phyloP scores from a whole-genome alignment of 2,113 vertebrate genomes.

The Raja brachyura region DNA sequence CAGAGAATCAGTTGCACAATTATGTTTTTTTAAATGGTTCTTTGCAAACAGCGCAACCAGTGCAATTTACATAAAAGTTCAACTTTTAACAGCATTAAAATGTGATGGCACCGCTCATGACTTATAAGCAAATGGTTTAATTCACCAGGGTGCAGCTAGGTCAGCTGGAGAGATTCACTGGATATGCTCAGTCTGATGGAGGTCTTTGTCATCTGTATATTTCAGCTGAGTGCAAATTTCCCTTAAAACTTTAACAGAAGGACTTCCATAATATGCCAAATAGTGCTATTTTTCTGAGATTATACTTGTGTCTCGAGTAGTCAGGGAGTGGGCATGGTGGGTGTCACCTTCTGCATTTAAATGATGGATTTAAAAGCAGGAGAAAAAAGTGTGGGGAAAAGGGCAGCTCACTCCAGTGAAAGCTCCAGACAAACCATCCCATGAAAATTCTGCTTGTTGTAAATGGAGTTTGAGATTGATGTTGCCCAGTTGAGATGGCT shows the following conservation, averaged over 20 bases:
- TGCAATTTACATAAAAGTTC: background rate
- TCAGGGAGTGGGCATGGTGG: no score
- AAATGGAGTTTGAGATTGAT: background rate
- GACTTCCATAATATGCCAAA: background rate
- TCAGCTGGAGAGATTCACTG: background rate
- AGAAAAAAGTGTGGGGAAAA: background rate
- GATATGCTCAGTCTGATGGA: background rate
- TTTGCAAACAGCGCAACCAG: background rate
- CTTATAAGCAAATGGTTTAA: conserved; percentile 10
- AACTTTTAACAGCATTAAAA: background rate
- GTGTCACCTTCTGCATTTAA: no score
- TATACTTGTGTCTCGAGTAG: background rate
- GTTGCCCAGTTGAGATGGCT: background rate
- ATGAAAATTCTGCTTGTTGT: background rate
- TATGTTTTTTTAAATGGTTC: background rate
- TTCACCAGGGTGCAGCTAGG: background rate
- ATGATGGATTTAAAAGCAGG: background rate
- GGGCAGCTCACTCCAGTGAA: background rate
- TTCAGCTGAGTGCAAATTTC: background rate
- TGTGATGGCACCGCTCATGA: background rate
- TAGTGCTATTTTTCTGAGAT: background rate
- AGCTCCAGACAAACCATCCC: background rate
- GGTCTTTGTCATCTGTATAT: background rate
- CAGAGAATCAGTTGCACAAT: background rate
- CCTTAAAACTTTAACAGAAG: background rate